Base-by-base conservation (phyloP, 2,888 invertebrate species). In the Lathronympha strigana region DNA sequence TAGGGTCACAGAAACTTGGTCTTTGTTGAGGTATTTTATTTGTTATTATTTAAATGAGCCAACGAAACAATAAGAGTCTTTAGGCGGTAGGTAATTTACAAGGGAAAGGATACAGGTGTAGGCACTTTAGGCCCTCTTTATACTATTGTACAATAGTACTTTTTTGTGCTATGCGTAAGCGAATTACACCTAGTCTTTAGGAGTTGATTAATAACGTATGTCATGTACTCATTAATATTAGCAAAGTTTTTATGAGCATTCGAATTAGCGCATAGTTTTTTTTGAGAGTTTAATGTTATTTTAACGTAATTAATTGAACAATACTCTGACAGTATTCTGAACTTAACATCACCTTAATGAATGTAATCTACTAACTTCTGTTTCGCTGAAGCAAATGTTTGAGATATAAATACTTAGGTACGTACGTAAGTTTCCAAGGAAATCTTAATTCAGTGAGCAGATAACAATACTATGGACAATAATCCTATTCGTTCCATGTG, bases 1-100 rank as follows among this genome's bases (percentile, higher is more conserved):
- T 61, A 50, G 60, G 54, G 15, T 50, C 64, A 31, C 67, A 25
- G 68, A 70, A 75, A 76, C 75, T 77, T 77, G 75, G 74, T 71
- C 73, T 77, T 76, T 76, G 73, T 76, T 71, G 49, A 60, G 6
- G 54, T 49, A 49, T 31, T 17, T 53, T 61, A 40, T 66, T 47
- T 38, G 28, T 38, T 47, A 54, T 63, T 60, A 54, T 66, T 66
- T 49, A 66, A 47, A 66, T 47, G 60, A 63, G 58, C 45, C 33
- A 36, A 9, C 57, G 38, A 63, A 54, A 43, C 55, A 38, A 61
- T 17, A 50, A 17, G 31, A 38, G 47, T 61, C 31, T 60, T 61
- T 54, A 60, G 47, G 60, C n/a, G 43, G 50, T n/a, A 13, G 23
- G 38, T 47, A 47, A 61, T 66, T 66, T 54, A 54, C 53, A 66